phyloP scores from a whole-genome alignment of 2,888 invertebrate genomes.

The Monoplex corrugatus region DNA sequence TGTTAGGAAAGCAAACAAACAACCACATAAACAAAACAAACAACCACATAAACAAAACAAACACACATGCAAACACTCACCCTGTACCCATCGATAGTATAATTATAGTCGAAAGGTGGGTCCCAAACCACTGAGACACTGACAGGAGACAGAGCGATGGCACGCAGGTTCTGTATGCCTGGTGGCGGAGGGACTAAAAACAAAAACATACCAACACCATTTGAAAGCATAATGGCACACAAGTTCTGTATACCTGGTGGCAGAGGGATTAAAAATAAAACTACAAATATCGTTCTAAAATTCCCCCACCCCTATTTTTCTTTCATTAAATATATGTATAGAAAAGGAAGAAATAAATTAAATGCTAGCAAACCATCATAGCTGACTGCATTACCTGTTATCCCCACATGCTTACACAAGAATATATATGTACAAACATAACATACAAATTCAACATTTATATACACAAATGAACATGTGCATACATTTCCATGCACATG shows the following conservation, averaged over 20 bases:
- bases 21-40: neutral
- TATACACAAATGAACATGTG: too few species aligned
- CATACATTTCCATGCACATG: too few species aligned
- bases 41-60: neutral
- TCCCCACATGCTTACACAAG: too few species aligned
- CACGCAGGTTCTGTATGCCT: constrained; percentile 53
- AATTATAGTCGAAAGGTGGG: constrained; percentile 56
- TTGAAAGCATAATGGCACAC: constrained; percentile 54
- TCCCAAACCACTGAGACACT: constrained; percentile 57
- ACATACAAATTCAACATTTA: too few species aligned
- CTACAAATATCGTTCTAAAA: too few species aligned
- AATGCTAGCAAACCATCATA: too few species aligned
- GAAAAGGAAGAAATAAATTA: too few species aligned
- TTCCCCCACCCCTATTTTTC: too few species aligned
- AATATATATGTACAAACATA: too few species aligned
- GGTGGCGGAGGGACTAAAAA: constrained; percentile 56
- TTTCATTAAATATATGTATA: too few species aligned
- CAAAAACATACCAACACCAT: neutral
- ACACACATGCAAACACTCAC: constrained; percentile 39
- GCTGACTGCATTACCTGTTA: too few species aligned
- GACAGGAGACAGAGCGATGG: constrained; percentile 56
- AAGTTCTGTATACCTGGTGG: constrained; percentile 56
- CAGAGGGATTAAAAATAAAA: constrained; percentile 50
- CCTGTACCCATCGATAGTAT: constrained; percentile 55
- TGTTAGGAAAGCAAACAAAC: neutral